These are phyloP conservation scores for Ictidomys tridecemlineatus DNA, from an alignment of 2,113 vertebrate species.

Conservation along the genomic window DNA sequence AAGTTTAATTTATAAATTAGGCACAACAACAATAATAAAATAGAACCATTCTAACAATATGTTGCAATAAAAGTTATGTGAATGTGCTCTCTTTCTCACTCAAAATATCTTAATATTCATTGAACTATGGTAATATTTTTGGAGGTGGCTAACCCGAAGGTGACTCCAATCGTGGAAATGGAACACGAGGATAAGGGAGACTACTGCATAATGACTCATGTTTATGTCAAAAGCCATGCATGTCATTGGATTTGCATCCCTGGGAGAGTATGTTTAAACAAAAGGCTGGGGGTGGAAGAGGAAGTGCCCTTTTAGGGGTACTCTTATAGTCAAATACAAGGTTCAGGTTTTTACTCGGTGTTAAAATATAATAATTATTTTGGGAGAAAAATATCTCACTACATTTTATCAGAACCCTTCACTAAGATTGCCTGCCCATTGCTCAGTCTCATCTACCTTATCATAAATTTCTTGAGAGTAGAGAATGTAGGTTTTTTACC, in stretches of 20 bases:
- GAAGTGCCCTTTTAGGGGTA: background rate
- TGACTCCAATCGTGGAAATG: background rate
- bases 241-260: background rate
- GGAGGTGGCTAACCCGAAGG: background rate
- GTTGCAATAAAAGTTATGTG: background rate
- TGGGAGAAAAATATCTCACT: background rate
- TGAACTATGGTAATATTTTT: background rate
- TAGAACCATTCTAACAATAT: background rate
- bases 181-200: background rate
- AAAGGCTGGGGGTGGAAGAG: background rate
- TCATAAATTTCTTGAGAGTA: background rate
- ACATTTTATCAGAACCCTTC: background rate
- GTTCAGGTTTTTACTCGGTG: background rate
- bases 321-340: background rate
- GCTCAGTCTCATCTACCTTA: background rate
- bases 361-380: background rate
- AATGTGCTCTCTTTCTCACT: background rate
- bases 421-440: background rate
- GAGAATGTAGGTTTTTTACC: background rate
- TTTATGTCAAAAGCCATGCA: background rate
- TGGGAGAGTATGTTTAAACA: background rate
- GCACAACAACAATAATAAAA: background rate
- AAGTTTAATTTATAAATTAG: background rate
- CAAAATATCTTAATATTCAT: background rate
- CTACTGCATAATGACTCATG: background rate